Percentiles rank a stretch among this genome's conserved stretches.
These are phyloP conservation scores for Gymnoscelis rufifasciata DNA, from an alignment of 2,888 invertebrate genomes.

Conservation along the genomic window DNA sequence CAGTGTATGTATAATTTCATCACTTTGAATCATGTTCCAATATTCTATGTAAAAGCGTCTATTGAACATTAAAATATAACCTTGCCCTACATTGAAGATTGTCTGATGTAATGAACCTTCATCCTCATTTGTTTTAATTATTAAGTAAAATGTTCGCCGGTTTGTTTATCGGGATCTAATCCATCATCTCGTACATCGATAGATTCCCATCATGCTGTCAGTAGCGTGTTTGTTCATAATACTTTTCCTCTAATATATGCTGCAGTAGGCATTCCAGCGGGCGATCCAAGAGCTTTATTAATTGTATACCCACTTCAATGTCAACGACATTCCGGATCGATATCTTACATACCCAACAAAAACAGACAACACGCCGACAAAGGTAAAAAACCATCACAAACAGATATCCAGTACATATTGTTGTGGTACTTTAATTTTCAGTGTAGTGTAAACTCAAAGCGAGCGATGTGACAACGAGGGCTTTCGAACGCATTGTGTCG, in stretches of 20 bases:
- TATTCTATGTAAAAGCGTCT: no score
- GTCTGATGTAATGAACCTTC: not conserved
- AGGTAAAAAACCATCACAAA: conserved; percentile 63
- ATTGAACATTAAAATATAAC: no score
- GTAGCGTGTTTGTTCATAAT: conserved; percentile 30
- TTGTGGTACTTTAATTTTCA: conserved; percentile 73
- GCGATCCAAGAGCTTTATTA: conserved; percentile 67
- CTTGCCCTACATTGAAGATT: no score
- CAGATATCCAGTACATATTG: conserved; percentile 64
- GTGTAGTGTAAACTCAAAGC: conserved; percentile 75
- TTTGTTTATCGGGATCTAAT: conserved; percentile 19
- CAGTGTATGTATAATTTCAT: no score
- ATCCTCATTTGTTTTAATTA: conserved; percentile 14
- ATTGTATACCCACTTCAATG: conserved; percentile 77
- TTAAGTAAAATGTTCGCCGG: conserved; percentile 9
- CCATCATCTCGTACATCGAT: conserved; percentile 25
- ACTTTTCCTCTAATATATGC: conserved; percentile 31
- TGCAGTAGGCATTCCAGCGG: conserved; percentile 46
- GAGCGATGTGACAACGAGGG: conserved; percentile 62
- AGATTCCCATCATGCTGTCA: conserved; percentile 29
- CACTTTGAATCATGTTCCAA: no score
- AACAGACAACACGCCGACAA: conserved; percentile 58
- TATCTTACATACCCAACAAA: conserved; percentile 60
- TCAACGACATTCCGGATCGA: conserved; percentile 73
- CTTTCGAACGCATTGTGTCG: conserved; percentile 53